Evolutionary conservation across 2,113 vertebrate genomes (phyloP).

Genomic region (Salvator merianae): DNA sequence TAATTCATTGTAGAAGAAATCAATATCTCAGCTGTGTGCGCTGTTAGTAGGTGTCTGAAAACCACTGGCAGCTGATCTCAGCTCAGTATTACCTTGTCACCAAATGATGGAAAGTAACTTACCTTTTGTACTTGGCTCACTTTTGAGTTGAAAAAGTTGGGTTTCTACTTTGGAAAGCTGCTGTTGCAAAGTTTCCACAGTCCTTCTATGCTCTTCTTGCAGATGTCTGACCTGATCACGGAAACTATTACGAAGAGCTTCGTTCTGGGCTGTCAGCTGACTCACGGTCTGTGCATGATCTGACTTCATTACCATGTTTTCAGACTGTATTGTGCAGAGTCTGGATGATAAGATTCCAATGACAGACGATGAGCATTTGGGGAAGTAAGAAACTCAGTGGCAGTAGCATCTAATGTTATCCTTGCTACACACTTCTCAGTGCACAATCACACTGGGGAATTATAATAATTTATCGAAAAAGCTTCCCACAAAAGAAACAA

Average conservation of each 20-base stretch:
- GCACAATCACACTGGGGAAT: not conserved
- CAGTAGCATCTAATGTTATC: not conserved
- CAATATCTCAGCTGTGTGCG: not conserved
- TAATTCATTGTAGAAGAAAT: not conserved
- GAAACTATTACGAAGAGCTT: constrained; percentile 83
- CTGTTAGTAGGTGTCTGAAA: not conserved
- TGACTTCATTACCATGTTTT: constrained; percentile 84
- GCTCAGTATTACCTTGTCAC: not conserved
- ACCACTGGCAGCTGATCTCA: not conserved
- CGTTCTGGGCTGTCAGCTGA: constrained; percentile 85
- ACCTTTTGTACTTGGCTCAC: constrained; percentile 80
- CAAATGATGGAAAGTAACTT: constrained; percentile 51
- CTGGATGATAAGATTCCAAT: constrained; percentile 56
- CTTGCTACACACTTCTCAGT: not conserved
- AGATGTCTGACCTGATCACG: constrained; percentile 89
- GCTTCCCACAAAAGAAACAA: not conserved
- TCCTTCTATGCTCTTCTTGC: constrained; percentile 92
- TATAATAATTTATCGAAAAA: not conserved
- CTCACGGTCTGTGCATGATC: constrained; percentile 83
- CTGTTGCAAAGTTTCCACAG: constrained; percentile 90
- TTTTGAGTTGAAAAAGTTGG: constrained; percentile 90
- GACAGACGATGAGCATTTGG: not conserved
- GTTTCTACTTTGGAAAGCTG: constrained; percentile 88
- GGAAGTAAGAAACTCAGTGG: not conserved
- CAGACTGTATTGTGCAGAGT: constrained; percentile 86